phyloP scores from a whole-genome alignment of 2,113 vertebrate genomes.

The Lycaon pictus region DNA sequence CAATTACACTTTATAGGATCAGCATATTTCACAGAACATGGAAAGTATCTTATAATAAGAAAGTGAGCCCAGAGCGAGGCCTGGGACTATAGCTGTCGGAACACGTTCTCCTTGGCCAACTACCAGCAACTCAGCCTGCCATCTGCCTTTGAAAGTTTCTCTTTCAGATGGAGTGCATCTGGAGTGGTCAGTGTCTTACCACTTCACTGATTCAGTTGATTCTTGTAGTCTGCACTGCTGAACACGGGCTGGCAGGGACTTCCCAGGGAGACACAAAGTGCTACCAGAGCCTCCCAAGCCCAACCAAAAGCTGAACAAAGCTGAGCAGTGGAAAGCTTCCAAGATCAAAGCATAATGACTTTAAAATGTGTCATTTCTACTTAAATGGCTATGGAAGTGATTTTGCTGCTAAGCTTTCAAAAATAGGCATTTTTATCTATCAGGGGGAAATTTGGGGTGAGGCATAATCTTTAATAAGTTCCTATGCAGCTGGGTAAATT shows the following conservation, averaged over 20 bases:
- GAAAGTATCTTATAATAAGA: background rate
- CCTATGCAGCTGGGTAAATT: background rate
- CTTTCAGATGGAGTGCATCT: background rate
- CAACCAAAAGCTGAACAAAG: background rate
- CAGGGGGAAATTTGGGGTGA: background rate
- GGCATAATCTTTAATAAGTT: too few relatives aligned
- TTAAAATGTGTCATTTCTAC: background rate
- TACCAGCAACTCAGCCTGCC: background rate
- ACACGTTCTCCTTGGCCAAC: background rate
- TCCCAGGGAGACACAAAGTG: background rate
- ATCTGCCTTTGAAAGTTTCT: background rate
- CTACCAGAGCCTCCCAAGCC: background rate
- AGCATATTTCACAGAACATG: background rate
- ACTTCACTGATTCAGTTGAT: background rate
- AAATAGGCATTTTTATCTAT: background rate
- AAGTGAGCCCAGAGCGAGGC: background rate
- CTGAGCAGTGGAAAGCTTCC: background rate
- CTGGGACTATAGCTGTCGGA: background rate
- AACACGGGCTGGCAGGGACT: background rate
- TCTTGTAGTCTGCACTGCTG: background rate
- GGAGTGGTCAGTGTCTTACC: background rate
- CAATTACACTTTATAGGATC: background rate
- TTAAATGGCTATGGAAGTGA: rapidly evolving
- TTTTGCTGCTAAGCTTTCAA: background rate
- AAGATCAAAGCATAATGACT: background rate